phyloP scores from a whole-genome alignment of 2,113 vertebrate species.

The Petrocephalus microphthalmus region DNA sequence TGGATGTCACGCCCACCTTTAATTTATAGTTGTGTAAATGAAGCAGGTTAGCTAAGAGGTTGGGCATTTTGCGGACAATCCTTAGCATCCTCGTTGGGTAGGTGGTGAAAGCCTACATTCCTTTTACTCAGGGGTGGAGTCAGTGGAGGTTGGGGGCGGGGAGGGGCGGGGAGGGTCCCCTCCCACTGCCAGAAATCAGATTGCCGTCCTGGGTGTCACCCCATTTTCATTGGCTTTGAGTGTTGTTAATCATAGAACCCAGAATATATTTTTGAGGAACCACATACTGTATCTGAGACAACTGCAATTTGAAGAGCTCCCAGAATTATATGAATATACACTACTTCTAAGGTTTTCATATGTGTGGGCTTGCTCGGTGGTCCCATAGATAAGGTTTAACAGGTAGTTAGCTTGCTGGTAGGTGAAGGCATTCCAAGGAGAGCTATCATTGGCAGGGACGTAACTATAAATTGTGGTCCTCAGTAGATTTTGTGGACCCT shows the following conservation, averaged over 20 bases:
- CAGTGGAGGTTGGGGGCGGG: background rate
- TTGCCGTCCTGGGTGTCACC: background rate
- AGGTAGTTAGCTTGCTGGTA: background rate
- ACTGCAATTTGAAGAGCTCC: background rate
- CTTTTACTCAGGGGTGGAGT: background rate
- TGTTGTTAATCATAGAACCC: background rate
- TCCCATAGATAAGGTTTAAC: background rate
- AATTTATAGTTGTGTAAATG: background rate
- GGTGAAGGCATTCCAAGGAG: background rate
- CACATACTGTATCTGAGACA: background rate
- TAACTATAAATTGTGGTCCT: background rate
- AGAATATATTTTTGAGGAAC: background rate
- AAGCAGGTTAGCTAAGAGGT: background rate
- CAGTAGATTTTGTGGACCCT: background rate
- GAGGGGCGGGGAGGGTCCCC: background rate
- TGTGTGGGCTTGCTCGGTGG: background rate
- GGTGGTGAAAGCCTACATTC: background rate
- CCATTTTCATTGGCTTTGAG: background rate
- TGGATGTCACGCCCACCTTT: background rate
- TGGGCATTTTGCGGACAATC: background rate
- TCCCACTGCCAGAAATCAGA: background rate
- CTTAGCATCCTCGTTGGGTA: background rate
- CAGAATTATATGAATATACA: background rate
- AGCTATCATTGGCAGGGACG: background rate
- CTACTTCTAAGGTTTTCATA: background rate